phyloP scores from a whole-genome alignment of 2,888 invertebrate genomes.

The Rhopalosiphum nymphaeae region DNA sequence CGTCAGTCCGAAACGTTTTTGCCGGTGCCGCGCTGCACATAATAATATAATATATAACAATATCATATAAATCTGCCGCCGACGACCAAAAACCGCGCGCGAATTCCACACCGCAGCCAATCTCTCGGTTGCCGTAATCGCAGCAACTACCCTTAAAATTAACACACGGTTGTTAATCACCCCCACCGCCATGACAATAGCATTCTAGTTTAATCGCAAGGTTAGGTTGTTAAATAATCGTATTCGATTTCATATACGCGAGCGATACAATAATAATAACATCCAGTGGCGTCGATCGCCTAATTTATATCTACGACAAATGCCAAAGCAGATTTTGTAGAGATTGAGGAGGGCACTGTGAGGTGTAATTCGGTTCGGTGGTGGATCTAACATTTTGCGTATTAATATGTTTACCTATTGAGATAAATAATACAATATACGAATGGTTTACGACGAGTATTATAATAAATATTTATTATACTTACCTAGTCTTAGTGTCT shows the following conservation, averaged over 20 bases:
- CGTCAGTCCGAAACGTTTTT: not conserved
- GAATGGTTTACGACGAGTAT: too few relatives aligned
- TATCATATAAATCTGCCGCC: not conserved
- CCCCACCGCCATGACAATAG: not conserved
- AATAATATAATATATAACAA: not conserved
- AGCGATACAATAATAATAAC: not conserved
- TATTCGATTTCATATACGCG: not conserved
- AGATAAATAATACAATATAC: too few relatives aligned
- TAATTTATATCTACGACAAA: too few relatives aligned
- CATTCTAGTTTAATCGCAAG: not conserved
- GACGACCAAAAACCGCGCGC: not conserved
- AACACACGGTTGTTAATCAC: not conserved
- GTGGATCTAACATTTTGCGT: too few relatives aligned
- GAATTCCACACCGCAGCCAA: not conserved
- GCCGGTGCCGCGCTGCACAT: not conserved
- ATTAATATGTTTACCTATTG: too few relatives aligned
- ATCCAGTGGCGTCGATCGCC: too few relatives aligned
- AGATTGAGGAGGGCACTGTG: too few relatives aligned
- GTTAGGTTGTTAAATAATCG: not conserved
- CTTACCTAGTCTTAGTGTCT: too few relatives aligned
- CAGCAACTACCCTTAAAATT: not conserved
- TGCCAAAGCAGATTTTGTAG: too few relatives aligned
- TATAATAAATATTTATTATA: too few relatives aligned
- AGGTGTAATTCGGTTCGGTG: too few relatives aligned
- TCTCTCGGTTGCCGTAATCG: not conserved